Evolutionary conservation across 2,797 vertebrate species (phyloP).

Genomic region (Delichon dasypus): DNA sequence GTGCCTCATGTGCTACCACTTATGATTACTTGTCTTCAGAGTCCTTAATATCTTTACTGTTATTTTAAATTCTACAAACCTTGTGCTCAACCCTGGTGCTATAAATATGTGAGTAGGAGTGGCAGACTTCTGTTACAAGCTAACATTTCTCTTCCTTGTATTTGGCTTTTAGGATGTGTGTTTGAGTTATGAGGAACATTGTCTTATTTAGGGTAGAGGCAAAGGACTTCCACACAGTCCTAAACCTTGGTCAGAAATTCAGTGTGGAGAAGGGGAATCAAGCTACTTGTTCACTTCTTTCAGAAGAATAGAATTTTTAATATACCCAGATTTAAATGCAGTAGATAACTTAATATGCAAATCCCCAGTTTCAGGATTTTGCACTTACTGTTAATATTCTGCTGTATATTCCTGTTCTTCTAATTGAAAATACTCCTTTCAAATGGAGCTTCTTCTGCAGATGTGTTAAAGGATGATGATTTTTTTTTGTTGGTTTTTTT

Average conservation of each 20-base stretch:
- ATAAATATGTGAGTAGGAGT: conserved; percentile 56
- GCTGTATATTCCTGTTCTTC: background rate
- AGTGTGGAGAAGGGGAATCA: background rate
- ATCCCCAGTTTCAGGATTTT: background rate
- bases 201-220: background rate
- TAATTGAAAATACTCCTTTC: background rate
- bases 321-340: background rate
- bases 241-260: background rate
- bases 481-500: background rate
- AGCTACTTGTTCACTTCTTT: background rate
- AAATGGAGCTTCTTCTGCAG: background rate
- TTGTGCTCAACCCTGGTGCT: conserved; percentile 12
- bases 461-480: background rate
- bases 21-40: background rate
- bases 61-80: conserved; percentile 11
- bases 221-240: background rate
- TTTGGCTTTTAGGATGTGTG: conserved; percentile 6
- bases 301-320: background rate
- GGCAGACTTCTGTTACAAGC: conserved; percentile 43
- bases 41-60: background rate
- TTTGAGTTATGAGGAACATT: background rate
- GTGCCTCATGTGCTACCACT: background rate
- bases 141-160: background rate
- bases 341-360: background rate
- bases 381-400: background rate